Evolutionary conservation across 2,113 vertebrate genomes (phyloP).

Genomic region (Craseonycteris thonglongyai): DNA sequence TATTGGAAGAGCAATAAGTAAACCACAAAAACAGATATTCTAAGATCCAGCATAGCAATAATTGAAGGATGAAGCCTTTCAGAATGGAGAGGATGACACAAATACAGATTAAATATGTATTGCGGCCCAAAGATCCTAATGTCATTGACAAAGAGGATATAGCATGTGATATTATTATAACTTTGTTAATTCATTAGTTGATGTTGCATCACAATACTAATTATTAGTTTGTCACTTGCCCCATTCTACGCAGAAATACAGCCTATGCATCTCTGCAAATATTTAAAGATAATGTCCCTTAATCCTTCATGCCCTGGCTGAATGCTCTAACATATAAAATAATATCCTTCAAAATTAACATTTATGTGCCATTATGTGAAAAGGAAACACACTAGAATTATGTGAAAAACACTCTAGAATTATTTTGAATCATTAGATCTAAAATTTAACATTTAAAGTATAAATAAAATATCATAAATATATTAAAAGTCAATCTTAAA

Average conservation of each 20-base stretch:
- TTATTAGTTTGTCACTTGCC: not conserved
- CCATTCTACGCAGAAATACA: not conserved
- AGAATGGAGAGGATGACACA: not conserved
- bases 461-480: conserved; percentile 2
- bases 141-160: not conserved
- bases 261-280: not conserved
- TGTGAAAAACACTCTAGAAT: not conserved
- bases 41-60: not conserved
- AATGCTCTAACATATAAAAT: not conserved
- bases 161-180: not conserved
- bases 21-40: not conserved
- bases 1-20: no score
- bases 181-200: not conserved
- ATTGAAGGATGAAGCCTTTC: not conserved
- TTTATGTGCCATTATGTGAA: not conserved
- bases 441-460: not conserved
- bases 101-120: not conserved
- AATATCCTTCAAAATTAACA: not conserved
- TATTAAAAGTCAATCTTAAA: not conserved
- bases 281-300: not conserved
- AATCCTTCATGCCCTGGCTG: not conserved
- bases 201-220: not conserved
- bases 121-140: not conserved
- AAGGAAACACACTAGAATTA: no score
- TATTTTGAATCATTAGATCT: not conserved